These are phyloP conservation scores for Neosilurus mollespiculum DNA, from an alignment of 2,797 vertebrate genomes.

Conservation along the genomic window DNA sequence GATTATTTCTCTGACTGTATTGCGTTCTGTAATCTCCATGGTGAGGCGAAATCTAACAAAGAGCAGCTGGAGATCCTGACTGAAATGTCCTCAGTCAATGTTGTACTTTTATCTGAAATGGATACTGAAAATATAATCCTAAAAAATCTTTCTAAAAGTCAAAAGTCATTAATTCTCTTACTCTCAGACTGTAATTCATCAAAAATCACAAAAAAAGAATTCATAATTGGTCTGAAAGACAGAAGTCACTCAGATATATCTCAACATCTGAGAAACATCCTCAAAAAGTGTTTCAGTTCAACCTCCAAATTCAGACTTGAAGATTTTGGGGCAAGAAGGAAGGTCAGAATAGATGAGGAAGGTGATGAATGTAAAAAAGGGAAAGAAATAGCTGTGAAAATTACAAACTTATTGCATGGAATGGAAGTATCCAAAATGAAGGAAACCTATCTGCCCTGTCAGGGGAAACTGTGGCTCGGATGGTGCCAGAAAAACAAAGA, in stretches of 20 bases:
- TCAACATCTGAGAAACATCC: conserved; percentile 50
- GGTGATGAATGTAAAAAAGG: conserved; percentile 52
- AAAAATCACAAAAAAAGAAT: not conserved
- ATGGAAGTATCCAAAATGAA: conserved; percentile 63
- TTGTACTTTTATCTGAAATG: conserved; percentile 60
- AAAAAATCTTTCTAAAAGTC: conserved; percentile 30
- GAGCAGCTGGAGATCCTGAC: conserved; percentile 64
- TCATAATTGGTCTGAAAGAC: conserved; percentile 68
- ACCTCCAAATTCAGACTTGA: conserved; percentile 20
- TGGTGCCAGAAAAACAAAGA: conserved; percentile 77
- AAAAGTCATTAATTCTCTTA: conserved; percentile 63
- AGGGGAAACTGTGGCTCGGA: conserved; percentile 71
- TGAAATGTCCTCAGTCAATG: conserved; percentile 65
- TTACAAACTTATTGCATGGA: conserved; percentile 55
- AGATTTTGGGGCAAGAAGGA: not conserved
- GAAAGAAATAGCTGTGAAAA: conserved; percentile 52
- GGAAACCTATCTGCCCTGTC: conserved; percentile 67
- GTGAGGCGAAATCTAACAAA: conserved; percentile 62
- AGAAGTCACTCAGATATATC: conserved; percentile 65
- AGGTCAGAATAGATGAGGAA: conserved; percentile 68
- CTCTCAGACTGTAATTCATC: conserved; percentile 50
- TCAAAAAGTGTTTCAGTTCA: conserved; percentile 51
- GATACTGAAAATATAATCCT: conserved; percentile 51
- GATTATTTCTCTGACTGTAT: conserved; percentile 66
- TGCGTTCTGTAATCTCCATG: conserved; percentile 63